Base-by-base conservation (phyloP, 1,140 invertebrate genomes). In the Anastatus disparis region DNA sequence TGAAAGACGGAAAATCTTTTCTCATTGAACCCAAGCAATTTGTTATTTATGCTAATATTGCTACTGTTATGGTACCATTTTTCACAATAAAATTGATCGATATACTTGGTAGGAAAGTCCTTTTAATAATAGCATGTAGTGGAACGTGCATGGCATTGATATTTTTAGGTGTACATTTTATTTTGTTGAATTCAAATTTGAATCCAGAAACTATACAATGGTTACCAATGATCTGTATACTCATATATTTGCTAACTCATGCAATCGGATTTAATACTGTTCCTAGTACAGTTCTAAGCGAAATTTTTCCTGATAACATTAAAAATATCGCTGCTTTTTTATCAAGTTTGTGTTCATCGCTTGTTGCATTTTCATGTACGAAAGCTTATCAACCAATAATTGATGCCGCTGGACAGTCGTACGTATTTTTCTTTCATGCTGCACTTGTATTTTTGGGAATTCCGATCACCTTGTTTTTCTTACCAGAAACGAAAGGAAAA, bases 401-500 rank as follows among this genome's bases (percentile, higher is more conserved):
- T 59, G 86, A 89, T 73, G 74, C 79, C 4, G 86, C 92, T 27
- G 88, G 89, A n/a, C 88, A 89, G n/a, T 89, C 93, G 78, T 90
- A 89, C 62, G 88, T 90, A 40, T 94, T 93, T 83, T 93, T 90
- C 87, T 82, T 91, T 17, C 95, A 96, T 80, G 86, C 91, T 0
- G 83, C 88, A 9, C 87, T 91, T 74, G 91, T 90, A 10, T 74
- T 90, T 0, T 79, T 29, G 87, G 87, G 31, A 87, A 87, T 42
- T 87, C 84, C 64, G 68, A 87, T 35, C 10, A 6, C 31, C 7
- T n/a, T 44, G 15, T 44, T 12, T 74, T 89, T 0, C 58, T 90
- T 94, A 22, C 92, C 93, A 0, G 94, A 95, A 84, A 95, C 93
- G 0, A 94, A 94, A 82, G 91, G 91, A 20, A 93, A 92, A 79